Base-by-base conservation (phyloP, 1,140 invertebrate genomes). In the Camponotus vicinus region DNA sequence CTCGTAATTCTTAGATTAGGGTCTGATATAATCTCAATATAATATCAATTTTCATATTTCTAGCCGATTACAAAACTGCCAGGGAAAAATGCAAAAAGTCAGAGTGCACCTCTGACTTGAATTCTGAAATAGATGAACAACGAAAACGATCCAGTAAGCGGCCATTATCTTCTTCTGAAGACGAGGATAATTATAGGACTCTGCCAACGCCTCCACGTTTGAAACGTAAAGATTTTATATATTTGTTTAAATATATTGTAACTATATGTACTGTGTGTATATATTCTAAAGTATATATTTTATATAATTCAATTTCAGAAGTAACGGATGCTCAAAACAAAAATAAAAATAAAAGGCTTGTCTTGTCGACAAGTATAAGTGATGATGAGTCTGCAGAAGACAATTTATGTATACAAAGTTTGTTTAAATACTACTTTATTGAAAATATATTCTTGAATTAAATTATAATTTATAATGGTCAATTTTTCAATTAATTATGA, bases 401-500 rank as follows among this genome's bases (percentile, higher is more conserved):
- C 37, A 67, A 2, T 67, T 40, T 4, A 21, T 40, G 18, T 67
- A 67, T 21, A 67, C 18, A 67, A 67, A 8, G 18, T 40, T 40
- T n/a, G 34, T 67, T 63, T 34, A n/a, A 67, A 67, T 67, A 67
- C 9, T 40, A 40, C 37, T 67, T 67, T 18, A 67, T 40, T 67
- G 7, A 67, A 40, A 40, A 67, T 67, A 40, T 67, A 21, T 40
- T 67, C 18, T 40, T 67, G 18, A 67, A 18, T 4, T 8, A 40
- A 66, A 67, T 67, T 67, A 5, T 40, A 9, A 40, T 67, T 3
- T 37, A 34, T 66, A 66, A n/a, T 66, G 32, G 3, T 40, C 18
- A 67, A 67, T 67, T 67, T 67, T 67, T 67, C 18, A 67, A 21
- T 67, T 67, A 21, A 67, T 67, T 67, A 42, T 42, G 3, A 67